Conservation (phyloP, 2,113 vertebrate species). For the Neogobius melanostomus region DNA sequence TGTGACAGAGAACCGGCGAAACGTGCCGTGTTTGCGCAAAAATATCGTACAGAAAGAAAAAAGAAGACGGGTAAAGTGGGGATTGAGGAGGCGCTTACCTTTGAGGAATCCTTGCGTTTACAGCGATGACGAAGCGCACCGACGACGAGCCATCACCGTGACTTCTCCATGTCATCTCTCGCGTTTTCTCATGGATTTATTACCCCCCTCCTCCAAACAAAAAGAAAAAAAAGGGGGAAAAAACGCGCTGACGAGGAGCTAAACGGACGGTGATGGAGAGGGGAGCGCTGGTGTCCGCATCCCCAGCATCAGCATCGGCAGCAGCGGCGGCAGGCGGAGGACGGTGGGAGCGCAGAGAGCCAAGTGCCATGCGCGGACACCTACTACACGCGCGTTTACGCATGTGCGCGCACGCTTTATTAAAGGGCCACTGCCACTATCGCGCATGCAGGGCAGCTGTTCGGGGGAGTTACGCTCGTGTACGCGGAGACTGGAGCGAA, state of each 20-base stretch:
- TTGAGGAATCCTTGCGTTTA: conserved; percentile 59
- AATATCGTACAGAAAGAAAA: conserved; percentile 58
- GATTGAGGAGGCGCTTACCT: conserved; percentile 54
- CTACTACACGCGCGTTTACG: conserved; percentile 53
- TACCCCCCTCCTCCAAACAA: conserved; percentile 2
- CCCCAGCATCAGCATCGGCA: conserved; percentile 55
- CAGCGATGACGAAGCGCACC: conserved; percentile 34
- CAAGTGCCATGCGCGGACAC: conserved; percentile 64
- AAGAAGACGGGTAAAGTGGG: conserved; percentile 40
- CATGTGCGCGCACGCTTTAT: conserved; percentile 48
- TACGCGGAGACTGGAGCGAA: neutral
- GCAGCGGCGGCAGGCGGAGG: conserved; percentile 68
- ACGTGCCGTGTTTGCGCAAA: neutral
- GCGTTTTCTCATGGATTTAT: conserved; percentile 56
- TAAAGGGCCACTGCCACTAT: conserved; percentile 48
- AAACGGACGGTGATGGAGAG: neutral
- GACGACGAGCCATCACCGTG: conserved; percentile 47
- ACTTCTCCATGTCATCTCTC: conserved; percentile 30
- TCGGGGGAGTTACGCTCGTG: conserved; percentile 17
- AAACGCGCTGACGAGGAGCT: conserved; percentile 35
- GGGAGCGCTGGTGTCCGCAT: conserved; percentile 29
- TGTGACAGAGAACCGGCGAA: neutral
- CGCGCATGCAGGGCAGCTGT: neutral
- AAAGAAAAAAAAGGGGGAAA: neutral
- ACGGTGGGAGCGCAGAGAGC: conserved; percentile 34